phyloP scores from a whole-genome alignment of 1,140 invertebrate species.

The Sipha flava region DNA sequence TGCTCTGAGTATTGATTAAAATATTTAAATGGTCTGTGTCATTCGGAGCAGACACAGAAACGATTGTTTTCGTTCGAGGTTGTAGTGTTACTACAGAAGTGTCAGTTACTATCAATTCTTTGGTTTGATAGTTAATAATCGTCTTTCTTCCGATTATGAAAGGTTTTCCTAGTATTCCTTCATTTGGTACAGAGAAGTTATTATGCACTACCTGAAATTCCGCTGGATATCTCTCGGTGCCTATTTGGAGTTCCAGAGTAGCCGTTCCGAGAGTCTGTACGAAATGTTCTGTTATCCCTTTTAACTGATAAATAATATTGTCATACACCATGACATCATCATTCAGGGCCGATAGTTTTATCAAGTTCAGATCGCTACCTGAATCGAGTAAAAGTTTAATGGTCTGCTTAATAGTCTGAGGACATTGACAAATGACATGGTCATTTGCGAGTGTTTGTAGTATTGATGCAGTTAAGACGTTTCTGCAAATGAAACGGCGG shows the following conservation, averaged over 20 bases:
- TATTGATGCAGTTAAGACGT: neutral
- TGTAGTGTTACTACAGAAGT: no score
- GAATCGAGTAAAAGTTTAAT: neutral
- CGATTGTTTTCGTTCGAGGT: no score
- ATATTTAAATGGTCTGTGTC: no score
- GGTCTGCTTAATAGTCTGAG: no score
- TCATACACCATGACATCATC: neutral
- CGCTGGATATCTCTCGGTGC: no score
- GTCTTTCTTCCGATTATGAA: neutral
- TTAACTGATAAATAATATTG: neutral
- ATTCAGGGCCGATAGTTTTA: neutral
- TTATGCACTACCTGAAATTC: neutral
- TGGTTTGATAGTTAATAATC: no score
- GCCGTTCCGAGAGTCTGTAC: neutral
- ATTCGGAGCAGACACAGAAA: no score
- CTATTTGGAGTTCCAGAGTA: neutral
- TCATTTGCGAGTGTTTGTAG: neutral
- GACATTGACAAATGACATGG: neutral
- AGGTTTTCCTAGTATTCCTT: neutral
- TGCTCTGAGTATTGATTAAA: no score
- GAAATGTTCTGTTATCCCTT: neutral
- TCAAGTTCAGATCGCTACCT: neutral
- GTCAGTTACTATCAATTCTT: no score
- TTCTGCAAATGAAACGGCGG: neutral
- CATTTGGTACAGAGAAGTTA: neutral